Conservation (phyloP, 2,113 vertebrate genomes). For the Xyrauchen texanus region DNA sequence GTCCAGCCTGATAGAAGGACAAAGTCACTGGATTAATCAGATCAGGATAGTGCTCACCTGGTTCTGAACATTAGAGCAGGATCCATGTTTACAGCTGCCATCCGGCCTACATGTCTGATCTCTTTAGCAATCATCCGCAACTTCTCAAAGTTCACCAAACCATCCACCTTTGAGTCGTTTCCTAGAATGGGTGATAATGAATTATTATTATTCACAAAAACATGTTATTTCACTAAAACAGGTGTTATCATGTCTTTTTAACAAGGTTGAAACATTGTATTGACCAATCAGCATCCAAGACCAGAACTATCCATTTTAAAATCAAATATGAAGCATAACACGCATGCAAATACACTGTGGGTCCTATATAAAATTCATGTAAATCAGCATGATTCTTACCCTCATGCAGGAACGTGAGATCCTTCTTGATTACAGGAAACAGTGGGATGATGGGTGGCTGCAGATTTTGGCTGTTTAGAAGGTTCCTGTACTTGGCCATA, state of each 20-base stretch:
- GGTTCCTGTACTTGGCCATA: slow-evolving; percentile 98
- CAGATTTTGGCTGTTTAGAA: slow-evolving; percentile 95
- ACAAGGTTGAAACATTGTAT: too few species aligned
- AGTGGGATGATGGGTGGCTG: slow-evolving; percentile 96
- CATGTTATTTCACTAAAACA: too few species aligned
- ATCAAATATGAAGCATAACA: too few species aligned
- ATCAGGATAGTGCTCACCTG: slow-evolving; percentile 71
- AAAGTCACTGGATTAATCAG: not conserved
- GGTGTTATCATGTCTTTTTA: too few species aligned
- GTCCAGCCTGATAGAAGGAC: not conserved
- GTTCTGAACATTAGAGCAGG: slow-evolving; percentile 97
- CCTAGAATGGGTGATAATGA: slow-evolving; percentile 67
- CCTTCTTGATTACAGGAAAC: slow-evolving; percentile 98
- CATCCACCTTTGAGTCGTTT: slow-evolving; percentile 97
- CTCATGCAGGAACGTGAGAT: slow-evolving; percentile 97
- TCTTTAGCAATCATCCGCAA: slow-evolving; percentile 98
- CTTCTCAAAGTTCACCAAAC: slow-evolving; percentile 98
- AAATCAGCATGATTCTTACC: slow-evolving; percentile 69
- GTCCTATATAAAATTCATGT: too few species aligned
- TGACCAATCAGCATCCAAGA: too few species aligned
- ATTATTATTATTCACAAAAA: too few species aligned
- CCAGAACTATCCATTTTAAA: too few species aligned
- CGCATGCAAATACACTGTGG: too few species aligned
- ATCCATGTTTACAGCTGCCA: slow-evolving; percentile 98
- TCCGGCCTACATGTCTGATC: slow-evolving; percentile 94